Evolutionary conservation across 1,140 invertebrate species (phyloP).

Genomic region (Dreissena rostriformis): DNA sequence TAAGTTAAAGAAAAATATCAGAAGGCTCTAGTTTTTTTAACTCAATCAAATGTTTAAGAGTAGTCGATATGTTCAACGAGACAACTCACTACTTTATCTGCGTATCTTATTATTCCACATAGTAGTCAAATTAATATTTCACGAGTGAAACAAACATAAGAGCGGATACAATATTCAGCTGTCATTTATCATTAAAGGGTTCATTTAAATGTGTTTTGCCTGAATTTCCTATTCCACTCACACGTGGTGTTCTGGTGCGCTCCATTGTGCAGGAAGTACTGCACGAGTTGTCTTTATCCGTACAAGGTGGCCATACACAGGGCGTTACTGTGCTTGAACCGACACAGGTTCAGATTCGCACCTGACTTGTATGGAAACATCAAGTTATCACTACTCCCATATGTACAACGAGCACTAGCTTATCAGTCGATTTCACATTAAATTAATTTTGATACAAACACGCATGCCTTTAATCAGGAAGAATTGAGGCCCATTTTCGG

Average conservation of each 20-base stretch:
- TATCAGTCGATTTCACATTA: background rate
- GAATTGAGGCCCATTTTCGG: too few relatives aligned
- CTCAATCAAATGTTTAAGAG: too few relatives aligned
- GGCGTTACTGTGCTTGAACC: slow-evolving; percentile 62
- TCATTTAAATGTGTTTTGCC: background rate
- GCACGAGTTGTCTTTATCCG: slow-evolving; percentile 30
- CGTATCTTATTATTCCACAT: too few relatives aligned
- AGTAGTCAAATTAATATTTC: too few relatives aligned
- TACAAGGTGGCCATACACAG: slow-evolving; percentile 56
- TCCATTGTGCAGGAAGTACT: slow-evolving; percentile 62
- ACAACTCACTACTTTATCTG: too few relatives aligned
- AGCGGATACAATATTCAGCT: too few relatives aligned
- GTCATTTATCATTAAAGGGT: background rate
- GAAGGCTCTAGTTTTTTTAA: too few relatives aligned
- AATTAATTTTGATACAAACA: background rate
- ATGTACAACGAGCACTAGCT: background rate
- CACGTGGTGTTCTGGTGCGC: slow-evolving; percentile 57
- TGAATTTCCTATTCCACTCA: slow-evolving; percentile 43
- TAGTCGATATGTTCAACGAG: too few relatives aligned
- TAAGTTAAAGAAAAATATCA: too few relatives aligned
- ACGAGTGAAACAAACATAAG: too few relatives aligned
- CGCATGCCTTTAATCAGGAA: too few relatives aligned
- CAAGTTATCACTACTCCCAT: background rate
- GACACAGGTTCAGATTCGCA: slow-evolving; percentile 52
- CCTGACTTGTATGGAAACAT: slow-evolving; percentile 49